These are phyloP conservation scores for Microctenopoma steveboyesi DNA, from an alignment of 2,797 vertebrate species.

Conservation along the genomic window DNA sequence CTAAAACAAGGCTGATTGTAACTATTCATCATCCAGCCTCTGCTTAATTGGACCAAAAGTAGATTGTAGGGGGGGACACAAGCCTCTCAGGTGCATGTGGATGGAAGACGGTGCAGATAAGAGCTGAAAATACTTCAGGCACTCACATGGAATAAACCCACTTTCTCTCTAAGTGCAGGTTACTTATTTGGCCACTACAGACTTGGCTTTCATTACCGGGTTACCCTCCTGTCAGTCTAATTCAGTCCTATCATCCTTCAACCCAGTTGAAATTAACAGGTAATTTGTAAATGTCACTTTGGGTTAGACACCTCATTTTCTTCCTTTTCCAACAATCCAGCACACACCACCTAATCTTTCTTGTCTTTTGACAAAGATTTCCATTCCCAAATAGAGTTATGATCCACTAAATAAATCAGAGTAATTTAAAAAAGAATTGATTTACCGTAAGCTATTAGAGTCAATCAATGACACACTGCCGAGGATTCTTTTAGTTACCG, in stretches of 20 bases:
- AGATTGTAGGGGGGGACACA: conserved; percentile 61
- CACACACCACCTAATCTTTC: conserved; percentile 93
- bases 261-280: conserved; percentile 99
- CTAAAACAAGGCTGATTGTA: conserved; percentile 85
- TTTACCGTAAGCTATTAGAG: conserved; percentile 87
- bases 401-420: conserved; percentile 97
- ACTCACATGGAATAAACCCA: conserved; percentile 74
- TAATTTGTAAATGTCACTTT: conserved; percentile 99
- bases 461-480: conserved; percentile 95
- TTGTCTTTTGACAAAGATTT: conserved; percentile 98
- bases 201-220: conserved; percentile 90
- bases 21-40: conserved; percentile 85
- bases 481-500: conserved; percentile 88
- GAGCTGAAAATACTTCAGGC: conserved; percentile 61
- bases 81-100: conserved; percentile 72
- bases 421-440: conserved; percentile 92
- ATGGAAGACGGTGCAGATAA: conserved; percentile 54
- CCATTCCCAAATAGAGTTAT: conserved; percentile 99
- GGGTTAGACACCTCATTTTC: conserved; percentile 99
- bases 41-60: conserved; percentile 68
- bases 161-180: conserved; percentile 78
- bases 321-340: conserved; percentile 95
- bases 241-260: conserved; percentile 99
- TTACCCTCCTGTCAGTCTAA: conserved; percentile 94
- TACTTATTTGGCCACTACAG: conserved; percentile 89